Evolutionary conservation across 2,888 invertebrate genomes (phyloP).

Genomic region (Ischnus inquisitorius): DNA sequence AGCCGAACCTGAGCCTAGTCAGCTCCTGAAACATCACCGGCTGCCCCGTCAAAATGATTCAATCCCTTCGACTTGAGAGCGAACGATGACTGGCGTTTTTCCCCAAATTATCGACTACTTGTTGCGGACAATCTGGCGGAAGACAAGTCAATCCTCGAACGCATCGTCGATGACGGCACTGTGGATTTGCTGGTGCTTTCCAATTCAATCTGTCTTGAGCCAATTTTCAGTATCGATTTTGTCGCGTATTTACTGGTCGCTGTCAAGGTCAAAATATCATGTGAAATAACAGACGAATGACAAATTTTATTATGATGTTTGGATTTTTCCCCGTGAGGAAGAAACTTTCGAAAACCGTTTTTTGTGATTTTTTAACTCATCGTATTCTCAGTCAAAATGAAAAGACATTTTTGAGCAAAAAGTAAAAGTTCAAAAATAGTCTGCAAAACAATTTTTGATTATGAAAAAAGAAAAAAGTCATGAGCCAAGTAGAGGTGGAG

Average conservation of each 20-base stretch:
- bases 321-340: no score
- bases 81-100: not conserved
- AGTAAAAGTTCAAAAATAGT: no score
- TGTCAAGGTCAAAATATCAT: not conserved
- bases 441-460: no score
- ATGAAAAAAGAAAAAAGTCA: no score
- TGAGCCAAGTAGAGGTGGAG: no score
- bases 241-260: not conserved
- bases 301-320: no score
- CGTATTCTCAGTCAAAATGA: no score
- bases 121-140: conserved; percentile 13
- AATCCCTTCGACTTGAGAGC: not conserved
- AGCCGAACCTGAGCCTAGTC: not conserved
- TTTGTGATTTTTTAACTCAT: no score
- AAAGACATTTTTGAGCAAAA: no score
- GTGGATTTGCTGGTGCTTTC: not conserved
- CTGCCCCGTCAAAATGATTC: not conserved
- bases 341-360: no score
- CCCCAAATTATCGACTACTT: conserved; percentile 5
- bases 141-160: conserved; percentile 3
- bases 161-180: conserved; percentile 6
- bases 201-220: conserved; percentile 14
- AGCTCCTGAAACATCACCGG: not conserved
- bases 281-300: not conserved
- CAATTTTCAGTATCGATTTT: conserved; percentile 34